phyloP scores from a whole-genome alignment of 2,113 vertebrate species.

The Phyllostomus hastatus region DNA sequence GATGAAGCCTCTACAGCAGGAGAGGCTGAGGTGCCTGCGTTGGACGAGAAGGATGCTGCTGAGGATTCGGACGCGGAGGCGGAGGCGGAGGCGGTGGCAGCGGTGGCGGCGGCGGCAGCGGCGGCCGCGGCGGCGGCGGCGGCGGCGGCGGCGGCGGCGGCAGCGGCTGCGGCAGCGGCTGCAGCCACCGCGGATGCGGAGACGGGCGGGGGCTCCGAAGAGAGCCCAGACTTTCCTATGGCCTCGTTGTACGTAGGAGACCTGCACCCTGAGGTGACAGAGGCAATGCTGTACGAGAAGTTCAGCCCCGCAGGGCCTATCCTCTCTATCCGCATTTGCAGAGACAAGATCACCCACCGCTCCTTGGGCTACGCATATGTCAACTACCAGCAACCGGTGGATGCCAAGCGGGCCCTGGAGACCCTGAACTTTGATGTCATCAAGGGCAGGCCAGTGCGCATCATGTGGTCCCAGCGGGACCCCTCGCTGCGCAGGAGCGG shows the following conservation, averaged over 20 bases:
- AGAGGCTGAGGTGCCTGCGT: neutral
- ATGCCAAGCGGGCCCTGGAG: conserved; percentile 72
- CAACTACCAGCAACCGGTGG: conserved; percentile 73
- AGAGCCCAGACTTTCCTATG: conserved; percentile 66
- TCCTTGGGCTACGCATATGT: conserved; percentile 71
- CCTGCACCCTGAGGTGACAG: conserved; percentile 73
- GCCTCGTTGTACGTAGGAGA: conserved; percentile 74
- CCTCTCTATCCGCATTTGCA: conserved; percentile 71
- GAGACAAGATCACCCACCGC: conserved; percentile 73
- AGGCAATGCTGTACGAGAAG: conserved; percentile 74
- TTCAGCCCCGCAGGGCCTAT: conserved; percentile 72
- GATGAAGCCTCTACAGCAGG: neutral
- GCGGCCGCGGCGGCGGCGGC: neutral
- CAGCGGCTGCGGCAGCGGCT: accelerated
- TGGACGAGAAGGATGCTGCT: neutral
- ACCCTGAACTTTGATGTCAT: conserved; percentile 74
- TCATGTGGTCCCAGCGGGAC: conserved; percentile 75
- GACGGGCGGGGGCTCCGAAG: neutral
- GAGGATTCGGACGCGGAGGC: neutral
- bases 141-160: neutral
- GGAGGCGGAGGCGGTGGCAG: neutral
- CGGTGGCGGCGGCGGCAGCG: neutral
- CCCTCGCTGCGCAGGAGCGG: conserved; percentile 72
- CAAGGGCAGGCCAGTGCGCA: conserved; percentile 71
- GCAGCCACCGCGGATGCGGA: neutral